Evolutionary conservation across 1,140 invertebrate genomes (phyloP).

Genomic region (Macrosteles quadrilineatus): DNA sequence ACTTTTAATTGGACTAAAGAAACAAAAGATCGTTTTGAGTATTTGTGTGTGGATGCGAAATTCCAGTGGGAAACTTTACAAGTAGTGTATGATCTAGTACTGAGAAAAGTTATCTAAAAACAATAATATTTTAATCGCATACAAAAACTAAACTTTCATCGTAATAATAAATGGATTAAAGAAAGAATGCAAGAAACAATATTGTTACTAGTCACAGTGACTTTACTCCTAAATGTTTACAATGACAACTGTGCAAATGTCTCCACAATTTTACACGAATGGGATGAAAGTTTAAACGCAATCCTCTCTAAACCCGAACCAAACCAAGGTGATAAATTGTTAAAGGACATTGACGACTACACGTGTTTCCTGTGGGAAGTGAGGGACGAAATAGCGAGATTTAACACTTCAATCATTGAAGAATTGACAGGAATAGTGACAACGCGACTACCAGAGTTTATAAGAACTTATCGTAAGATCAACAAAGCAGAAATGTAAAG

Average conservation of each 20-base stretch:
- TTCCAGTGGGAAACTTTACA: slow-evolving; percentile 7
- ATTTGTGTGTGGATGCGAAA: neutral
- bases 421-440: neutral
- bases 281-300: neutral
- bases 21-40: neutral
- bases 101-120: neutral
- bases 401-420: neutral
- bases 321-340: neutral
- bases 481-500: neutral
- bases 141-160: too few relatives aligned
- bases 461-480: neutral
- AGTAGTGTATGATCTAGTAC: neutral
- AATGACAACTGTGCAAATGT: too few relatives aligned
- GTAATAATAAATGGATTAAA: too few relatives aligned
- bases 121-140: neutral
- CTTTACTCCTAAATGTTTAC: too few relatives aligned
- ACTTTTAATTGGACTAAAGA: neutral
- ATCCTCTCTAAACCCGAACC: neutral
- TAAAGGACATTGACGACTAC: neutral
- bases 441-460: neutral
- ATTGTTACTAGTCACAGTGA: too few relatives aligned
- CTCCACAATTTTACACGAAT: neutral
- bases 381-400: neutral
- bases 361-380: neutral
- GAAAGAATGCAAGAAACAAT: too few relatives aligned